phyloP scores from a whole-genome alignment of 2,113 vertebrate species.

The Numida meleagris region DNA sequence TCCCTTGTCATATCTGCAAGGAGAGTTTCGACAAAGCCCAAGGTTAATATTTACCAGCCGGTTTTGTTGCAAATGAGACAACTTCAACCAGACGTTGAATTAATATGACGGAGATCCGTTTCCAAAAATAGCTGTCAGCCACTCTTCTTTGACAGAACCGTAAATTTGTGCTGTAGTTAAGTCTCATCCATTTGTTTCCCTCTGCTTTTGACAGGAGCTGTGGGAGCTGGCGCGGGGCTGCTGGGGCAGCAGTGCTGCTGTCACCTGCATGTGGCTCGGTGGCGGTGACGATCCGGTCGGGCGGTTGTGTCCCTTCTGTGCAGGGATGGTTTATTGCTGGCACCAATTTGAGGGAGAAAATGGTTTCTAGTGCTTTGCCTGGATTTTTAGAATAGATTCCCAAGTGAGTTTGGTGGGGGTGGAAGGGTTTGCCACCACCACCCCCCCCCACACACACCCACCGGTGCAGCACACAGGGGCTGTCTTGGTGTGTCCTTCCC shows the following conservation, averaged over 20 bases:
- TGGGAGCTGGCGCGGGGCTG: neutral
- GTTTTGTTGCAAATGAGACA: conserved; percentile 67
- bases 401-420: neutral
- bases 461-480: neutral
- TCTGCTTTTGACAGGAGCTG: neutral
- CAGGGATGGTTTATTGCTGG: neutral
- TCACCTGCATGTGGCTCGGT: fast-evolving
- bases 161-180: conserved; percentile 11
- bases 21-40: conserved; percentile 70
- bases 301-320: fast-evolving
- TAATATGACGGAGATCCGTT: conserved; percentile 55
- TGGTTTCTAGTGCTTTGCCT: neutral
- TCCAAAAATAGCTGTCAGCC: conserved; percentile 65
- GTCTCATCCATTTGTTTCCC: conserved; percentile 34
- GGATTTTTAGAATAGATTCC: neutral
- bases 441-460: too few species aligned
- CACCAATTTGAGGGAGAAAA: neutral
- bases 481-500: neutral
- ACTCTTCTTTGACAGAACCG: conserved; percentile 60
- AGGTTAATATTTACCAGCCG: conserved; percentile 76
- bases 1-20: conserved; percentile 50
- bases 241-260: neutral
- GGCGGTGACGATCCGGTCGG: fast-evolving
- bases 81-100: conserved; percentile 59
- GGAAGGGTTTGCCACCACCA: fast-evolving